These are phyloP conservation scores for Chiroxiphia lanceolata DNA, from an alignment of 2,797 vertebrate species.

Conservation along the genomic window DNA sequence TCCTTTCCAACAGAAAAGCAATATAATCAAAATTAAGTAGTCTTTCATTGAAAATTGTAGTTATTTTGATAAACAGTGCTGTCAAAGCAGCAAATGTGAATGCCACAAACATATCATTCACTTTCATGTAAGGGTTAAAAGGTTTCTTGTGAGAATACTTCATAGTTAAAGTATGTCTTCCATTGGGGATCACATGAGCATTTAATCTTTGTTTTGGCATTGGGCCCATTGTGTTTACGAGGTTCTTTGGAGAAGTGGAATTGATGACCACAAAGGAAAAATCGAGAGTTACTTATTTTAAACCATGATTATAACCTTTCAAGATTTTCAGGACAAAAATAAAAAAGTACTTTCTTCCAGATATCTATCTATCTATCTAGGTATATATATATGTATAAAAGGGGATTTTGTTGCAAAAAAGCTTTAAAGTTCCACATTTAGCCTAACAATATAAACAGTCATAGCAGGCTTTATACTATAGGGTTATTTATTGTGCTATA, in stretches of 20 bases:
- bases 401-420: neutral
- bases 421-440: neutral
- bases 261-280: constrained; percentile 67
- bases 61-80: constrained; percentile 71
- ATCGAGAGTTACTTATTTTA: constrained; percentile 59
- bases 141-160: constrained; percentile 58
- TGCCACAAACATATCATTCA: constrained; percentile 21
- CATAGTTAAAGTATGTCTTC: constrained; percentile 63
- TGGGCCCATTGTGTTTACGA: constrained; percentile 62
- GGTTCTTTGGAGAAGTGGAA: constrained; percentile 57
- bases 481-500: neutral
- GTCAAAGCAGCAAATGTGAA: constrained; percentile 51
- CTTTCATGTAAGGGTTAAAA: constrained; percentile 34
- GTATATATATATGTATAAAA: neutral
- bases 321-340: neutral
- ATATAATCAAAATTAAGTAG: constrained; percentile 60
- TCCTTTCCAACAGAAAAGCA: constrained; percentile 47
- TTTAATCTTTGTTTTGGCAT: constrained; percentile 73
- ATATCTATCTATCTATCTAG: neutral
- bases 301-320: constrained; percentile 57
- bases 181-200: constrained; percentile 24
- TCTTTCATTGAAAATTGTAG: constrained; percentile 61
- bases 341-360: neutral
- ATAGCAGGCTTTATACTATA: neutral
- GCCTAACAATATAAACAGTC: neutral